A percentile compares a stretch with the other conserved stretches of the same genome.
phyloP scores from a whole-genome alignment of 2,888 invertebrate species.

The Matsumyia berberina region DNA sequence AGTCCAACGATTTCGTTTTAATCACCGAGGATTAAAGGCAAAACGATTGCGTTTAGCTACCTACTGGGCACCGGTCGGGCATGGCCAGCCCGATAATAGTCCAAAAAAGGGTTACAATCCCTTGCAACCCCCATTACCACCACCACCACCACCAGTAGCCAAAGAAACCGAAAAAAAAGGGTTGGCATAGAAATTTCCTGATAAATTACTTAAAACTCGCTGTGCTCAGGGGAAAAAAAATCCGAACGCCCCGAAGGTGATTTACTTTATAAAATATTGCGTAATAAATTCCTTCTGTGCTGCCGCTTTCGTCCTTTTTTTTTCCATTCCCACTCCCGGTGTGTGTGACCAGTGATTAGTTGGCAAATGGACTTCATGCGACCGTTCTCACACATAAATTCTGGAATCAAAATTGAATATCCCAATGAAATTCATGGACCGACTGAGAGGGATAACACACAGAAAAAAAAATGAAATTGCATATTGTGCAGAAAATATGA shows the following conservation, averaged over 20 bases:
- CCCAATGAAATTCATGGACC: neutral
- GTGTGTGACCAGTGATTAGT: conserved; percentile 48
- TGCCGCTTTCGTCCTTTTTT: conserved; percentile 8
- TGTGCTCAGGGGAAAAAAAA: conserved; percentile 33
- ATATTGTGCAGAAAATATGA: conserved; percentile 56
- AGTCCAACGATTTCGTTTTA: conserved; percentile 62
- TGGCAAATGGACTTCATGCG: conserved; percentile 41
- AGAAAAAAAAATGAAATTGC: conserved; percentile 35
- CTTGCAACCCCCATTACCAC: neutral
- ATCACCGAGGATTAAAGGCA: conserved; percentile 68
- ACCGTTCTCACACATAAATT: conserved; percentile 33
- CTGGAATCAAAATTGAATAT: conserved; percentile 53
- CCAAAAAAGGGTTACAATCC: conserved; percentile 52
- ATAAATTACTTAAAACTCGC: conserved; percentile 69
- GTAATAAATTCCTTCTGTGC: conserved; percentile 56
- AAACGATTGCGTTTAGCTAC: conserved; percentile 53
- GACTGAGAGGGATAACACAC: neutral
- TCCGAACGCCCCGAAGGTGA: conserved; percentile 45
- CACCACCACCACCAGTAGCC: neutral
- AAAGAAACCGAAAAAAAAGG: conserved; percentile 31
- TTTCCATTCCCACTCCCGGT: neutral
- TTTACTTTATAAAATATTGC: conserved; percentile 67
- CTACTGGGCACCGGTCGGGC: conserved; percentile 34
- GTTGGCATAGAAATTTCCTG: conserved; percentile 62
- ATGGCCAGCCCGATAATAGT: conserved; percentile 47